Base-by-base conservation (phyloP, 2,888 invertebrate species). In the Halocaridina rubra region DNA sequence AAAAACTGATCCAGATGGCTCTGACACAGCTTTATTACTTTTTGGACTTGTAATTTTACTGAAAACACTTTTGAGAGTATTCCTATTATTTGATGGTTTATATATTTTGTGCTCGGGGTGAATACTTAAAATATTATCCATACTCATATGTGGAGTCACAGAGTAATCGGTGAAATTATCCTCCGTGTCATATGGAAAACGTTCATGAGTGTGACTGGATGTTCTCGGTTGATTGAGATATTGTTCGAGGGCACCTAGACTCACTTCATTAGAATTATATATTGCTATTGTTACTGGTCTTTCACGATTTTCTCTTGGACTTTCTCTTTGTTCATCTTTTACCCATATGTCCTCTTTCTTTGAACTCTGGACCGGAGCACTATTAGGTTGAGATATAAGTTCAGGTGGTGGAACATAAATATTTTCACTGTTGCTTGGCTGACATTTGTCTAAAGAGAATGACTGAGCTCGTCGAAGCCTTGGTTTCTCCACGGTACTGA, bases 101-200 rank as follows among this genome's bases (percentile, higher is more conserved):
- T 95, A 95, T 89, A 95, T 95, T 91, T 94, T 95, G 90, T 96
- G 95, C 90, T 95, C 95, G 0, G 96, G 96, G 90, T 95, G 95
- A 92, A 93, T 82, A 91, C 92, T 59, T 92, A 93, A 61, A 29
- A 79, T 72, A 91, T 91, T 88, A 92, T 92, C 88, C 92, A 92
- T 88, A 91, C 93, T 88, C 91, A 92, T 89, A 82, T 90, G 90
- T 2, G 91, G 91, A 80, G 91, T 90, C 27, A 89, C 89, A 29
- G 89, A 89, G 84, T 91, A 90, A 61, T 90, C 90, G 10, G 90
- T 91, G 30, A 90, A 90, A 80, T 90, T 90, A 78, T 91, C 90
- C 76, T 91, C 91, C 2, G 81, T 75, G n/a, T 81, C 80, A 29
- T 80, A 80, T 3, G 75, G 82, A 46, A 75, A 75, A 39, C 74